phyloP scores from a whole-genome alignment of 2,888 invertebrate genomes.

The Tetragonisca angustula region DNA sequence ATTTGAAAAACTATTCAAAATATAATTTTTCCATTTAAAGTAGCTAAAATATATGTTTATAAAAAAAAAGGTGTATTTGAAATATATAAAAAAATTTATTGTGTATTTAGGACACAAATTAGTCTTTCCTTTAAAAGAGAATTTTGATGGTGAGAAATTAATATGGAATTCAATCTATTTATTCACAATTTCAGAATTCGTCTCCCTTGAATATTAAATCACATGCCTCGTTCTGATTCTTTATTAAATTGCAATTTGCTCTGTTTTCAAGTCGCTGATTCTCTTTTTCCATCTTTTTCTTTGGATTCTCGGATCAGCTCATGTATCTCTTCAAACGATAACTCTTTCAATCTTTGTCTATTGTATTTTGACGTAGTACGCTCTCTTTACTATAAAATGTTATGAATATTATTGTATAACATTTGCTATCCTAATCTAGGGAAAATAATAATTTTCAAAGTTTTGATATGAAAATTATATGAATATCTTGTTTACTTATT shows the following conservation, averaged over 20 bases:
- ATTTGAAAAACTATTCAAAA: not conserved
- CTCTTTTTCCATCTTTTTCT: slow-evolving; percentile 57
- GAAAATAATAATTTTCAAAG: not conserved
- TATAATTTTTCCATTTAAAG: slow-evolving; percentile 1
- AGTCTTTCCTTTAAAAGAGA: not conserved
- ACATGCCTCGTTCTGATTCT: slow-evolving; percentile 68
- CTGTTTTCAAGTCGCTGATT: slow-evolving; percentile 55
- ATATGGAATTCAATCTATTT: slow-evolving; percentile 24
- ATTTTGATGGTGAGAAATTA: not conserved
- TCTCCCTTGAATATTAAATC: slow-evolving; percentile 37
- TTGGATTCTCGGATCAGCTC: slow-evolving; percentile 31
- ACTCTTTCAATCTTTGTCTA: slow-evolving; percentile 41
- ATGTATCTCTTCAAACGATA: slow-evolving; percentile 45
- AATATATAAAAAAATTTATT: not conserved
- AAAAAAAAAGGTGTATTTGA: not conserved
- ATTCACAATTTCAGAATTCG: slow-evolving; percentile 27
- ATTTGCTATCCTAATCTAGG: not conserved
- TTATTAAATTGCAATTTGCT: slow-evolving; percentile 60
- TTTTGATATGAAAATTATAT: not conserved
- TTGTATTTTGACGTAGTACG: slow-evolving; percentile 15
- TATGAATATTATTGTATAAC: slow-evolving; percentile 1
- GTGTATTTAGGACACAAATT: not conserved
- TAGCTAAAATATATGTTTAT: slow-evolving; percentile 7
- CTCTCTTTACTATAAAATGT: slow-evolving; percentile 20
- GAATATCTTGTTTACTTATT: not conserved